phyloP scores from a whole-genome alignment of 1,140 invertebrate genomes.

The Schlechtendalia chinensis region DNA sequence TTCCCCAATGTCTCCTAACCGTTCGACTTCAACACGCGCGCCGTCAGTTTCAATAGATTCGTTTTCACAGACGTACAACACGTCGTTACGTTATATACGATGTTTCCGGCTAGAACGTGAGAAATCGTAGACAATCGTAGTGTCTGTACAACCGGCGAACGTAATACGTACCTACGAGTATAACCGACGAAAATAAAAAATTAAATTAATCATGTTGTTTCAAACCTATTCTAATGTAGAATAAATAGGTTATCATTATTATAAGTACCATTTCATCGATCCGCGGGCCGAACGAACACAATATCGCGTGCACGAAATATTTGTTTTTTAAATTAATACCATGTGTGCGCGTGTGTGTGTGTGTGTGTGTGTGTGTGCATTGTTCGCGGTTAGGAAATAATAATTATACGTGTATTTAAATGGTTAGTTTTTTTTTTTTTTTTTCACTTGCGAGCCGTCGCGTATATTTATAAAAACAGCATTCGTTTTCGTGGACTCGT shows the following conservation, averaged over 20 bases:
- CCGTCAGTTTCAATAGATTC: too few species aligned
- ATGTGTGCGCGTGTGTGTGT: too few species aligned
- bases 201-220: constrained; percentile 2
- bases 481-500: not conserved
- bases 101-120: too few species aligned
- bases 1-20: too few species aligned
- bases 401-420: not conserved
- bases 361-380: too few species aligned
- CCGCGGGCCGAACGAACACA: not conserved
- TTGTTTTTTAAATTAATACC: constrained; percentile 26
- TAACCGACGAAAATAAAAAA: constrained; percentile 1
- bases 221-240: not conserved
- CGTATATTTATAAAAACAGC: too few species aligned
- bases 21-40: too few species aligned
- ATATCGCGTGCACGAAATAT: constrained; percentile 33
- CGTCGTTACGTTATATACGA: too few species aligned
- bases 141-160: too few species aligned
- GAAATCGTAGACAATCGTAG: not conserved
- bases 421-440: not conserved
- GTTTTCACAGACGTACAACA: too few species aligned
- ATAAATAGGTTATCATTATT: not conserved
- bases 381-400: not conserved
- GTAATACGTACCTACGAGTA: not conserved
- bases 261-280: not conserved
- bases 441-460: not conserved